Evolutionary conservation across 2,797 vertebrate species (phyloP), one percentile per base, ranked within the genome.

Genomic region (Sorex maritimensis): DNA sequence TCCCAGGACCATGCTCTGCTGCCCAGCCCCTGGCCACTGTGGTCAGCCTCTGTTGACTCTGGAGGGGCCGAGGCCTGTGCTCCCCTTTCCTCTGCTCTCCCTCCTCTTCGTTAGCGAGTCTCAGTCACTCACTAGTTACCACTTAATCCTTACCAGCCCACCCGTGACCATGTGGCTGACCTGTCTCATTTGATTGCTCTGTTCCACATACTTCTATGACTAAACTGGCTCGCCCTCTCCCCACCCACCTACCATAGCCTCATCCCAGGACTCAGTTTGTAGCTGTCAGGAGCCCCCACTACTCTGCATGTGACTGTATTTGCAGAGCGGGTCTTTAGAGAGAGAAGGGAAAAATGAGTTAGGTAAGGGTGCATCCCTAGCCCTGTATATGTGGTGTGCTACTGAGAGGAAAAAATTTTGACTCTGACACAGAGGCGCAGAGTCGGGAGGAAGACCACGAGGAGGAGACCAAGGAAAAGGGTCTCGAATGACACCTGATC

Each of bases 1-100:
- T 9, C n/a, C 63, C 1, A 12, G 24, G 6, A 0, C 2, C 4
- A 3, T 0, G 0, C 10, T 28, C 6, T 52, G 58, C 14, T 30
- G 38, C 44, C 8, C 2, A 0, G 49, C 49, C 55, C 30, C 75
- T 67, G 28, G 61, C 6, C 49, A 49, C 78, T 26, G 1, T 0
- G 21, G 46, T 11, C 63, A 38, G 12, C 38, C 38, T 46, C 38
- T 44, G 58, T 24, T 46, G 46, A 65, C 24, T 34, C 38, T 4
- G 14, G 1, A 24, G 14, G 23, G 28, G 12, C 61, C 82, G 30
- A 5, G 44, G 61, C 38, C 6, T 0, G 12, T 5, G 65, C 6
- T 71, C 68, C 30, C 19, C 19, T 34, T 61, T 61, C 58, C 17
- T 4, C 21, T 21, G n/a, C 49, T 1, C 5, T 44, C 34, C 26